phyloP scores from a whole-genome alignment of 2,113 vertebrate genomes.

The Bagarius yarrelli region DNA sequence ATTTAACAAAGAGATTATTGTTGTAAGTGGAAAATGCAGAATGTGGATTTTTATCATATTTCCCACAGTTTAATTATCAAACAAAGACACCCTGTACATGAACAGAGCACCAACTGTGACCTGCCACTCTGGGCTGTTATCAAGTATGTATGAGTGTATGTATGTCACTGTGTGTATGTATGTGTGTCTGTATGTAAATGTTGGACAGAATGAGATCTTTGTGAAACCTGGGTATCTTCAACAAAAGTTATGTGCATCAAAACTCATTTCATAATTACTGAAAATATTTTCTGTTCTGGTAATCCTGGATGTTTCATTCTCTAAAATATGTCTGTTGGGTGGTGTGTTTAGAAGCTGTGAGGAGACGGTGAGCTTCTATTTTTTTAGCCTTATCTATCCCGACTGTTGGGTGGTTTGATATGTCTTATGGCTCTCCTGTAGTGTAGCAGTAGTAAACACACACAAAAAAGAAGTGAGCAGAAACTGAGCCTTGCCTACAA shows the following conservation, averaged over 20 bases:
- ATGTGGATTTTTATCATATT: neutral
- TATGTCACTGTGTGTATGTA: constrained; percentile 3
- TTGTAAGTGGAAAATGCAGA: constrained; percentile 1
- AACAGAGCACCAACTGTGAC: constrained; percentile 4
- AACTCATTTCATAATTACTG: no score
- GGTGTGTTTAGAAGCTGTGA: constrained; percentile 31
- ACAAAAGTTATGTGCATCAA: neutral
- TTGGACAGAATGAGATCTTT: neutral
- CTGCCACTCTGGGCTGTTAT: neutral
- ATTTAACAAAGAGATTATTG: neutral
- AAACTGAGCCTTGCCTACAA: constrained; percentile 1
- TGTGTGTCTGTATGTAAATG: neutral
- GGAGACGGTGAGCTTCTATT: constrained; percentile 31
- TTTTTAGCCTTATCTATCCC: constrained; percentile 30
- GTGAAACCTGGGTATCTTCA: neutral
- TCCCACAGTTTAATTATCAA: neutral
- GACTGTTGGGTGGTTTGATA: constrained; percentile 21
- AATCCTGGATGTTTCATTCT: neutral
- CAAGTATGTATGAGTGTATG: constrained; percentile 8
- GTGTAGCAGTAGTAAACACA: constrained; percentile 16
- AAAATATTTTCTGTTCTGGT: neutral
- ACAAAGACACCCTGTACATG: constrained; percentile 8
- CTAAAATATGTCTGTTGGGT: constrained; percentile 7
- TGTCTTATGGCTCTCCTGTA: constrained; percentile 9
- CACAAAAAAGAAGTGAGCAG: neutral